A percentile compares a stretch with the other conserved stretches of the same genome.
phyloP scores from a whole-genome alignment of 1,140 invertebrate species.

The Drosophila teissieri region DNA sequence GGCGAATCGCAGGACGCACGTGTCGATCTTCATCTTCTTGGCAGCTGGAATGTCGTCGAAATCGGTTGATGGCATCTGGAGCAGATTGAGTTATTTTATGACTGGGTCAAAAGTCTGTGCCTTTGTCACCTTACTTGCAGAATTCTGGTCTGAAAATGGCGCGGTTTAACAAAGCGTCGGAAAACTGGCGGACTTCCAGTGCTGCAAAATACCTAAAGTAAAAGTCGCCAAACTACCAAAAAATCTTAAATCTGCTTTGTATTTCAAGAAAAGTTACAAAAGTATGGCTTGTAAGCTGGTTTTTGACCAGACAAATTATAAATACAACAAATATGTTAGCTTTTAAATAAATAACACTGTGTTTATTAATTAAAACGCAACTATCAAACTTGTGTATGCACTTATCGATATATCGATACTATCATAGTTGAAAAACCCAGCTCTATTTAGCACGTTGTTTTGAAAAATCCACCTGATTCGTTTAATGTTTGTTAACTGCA shows the following conservation, averaged over 20 bases:
- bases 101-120: not conserved
- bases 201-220: not conserved
- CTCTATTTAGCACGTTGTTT: slow-evolving; percentile 32
- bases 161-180: not conserved
- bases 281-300: no score
- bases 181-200: not conserved
- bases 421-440: not conserved
- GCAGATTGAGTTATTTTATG: no score
- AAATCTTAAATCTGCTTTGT: not conserved
- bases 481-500: slow-evolving; percentile 22
- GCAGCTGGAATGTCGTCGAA: slow-evolving; percentile 46
- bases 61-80: slow-evolving; percentile 57
- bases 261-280: not conserved
- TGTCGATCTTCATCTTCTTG: slow-evolving; percentile 85
- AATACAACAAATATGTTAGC: no score
- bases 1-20: slow-evolving; percentile 88
- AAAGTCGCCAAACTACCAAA: not conserved
- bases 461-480: slow-evolving; percentile 19
- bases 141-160: slow-evolving; percentile 1
- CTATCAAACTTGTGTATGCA: no score
- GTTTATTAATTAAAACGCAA: no score
- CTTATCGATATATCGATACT: no score
- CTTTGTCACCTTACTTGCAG: not conserved
- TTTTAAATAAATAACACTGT: no score
- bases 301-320: no score